Base-by-base conservation (phyloP, 2,888 invertebrate genomes). In the Rhagonycha fulva region DNA sequence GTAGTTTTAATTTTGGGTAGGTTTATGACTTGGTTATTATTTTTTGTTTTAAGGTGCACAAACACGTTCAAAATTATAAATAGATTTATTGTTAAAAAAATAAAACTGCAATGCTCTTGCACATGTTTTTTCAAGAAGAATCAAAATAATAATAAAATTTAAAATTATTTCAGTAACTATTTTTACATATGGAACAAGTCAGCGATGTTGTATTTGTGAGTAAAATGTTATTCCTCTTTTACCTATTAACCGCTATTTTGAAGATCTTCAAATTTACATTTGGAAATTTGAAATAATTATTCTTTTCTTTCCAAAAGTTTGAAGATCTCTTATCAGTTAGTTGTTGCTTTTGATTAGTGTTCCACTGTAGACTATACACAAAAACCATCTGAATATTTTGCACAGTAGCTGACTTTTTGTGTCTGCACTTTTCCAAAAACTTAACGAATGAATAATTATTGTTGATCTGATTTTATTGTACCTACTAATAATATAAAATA, bases 171-270 rank as follows among this genome's bases (percentile, higher is more conserved):
- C 74, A 70, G 74, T 67, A 66, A 61, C 67, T 66, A 24, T 74
- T 74, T 74, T 74, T 70, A 70, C 74, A 74, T 70, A 70, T 24
- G 74, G 74, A 70, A 70, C 74, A 74, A 74, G 70, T 70, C 66
- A 74, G n/a, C 67, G 74, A 67, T 74, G 70, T 70, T 74, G 74
- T 30, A 70, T 12, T 70, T 61, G 74, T 74, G 74, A 74, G 74
- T 74, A 70, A 70, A 26, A 26, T 19, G 19, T 71, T 47, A 47
- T 47, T 7, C n/a, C 7, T 47, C 47, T 7, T 47, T 47, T n/a
- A 9, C n/a, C 47, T n/a, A n/a, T 47, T 47, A 47, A 47, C 47
- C 47, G 5, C 32, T n/a, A n/a, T 2, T n/a, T n/a, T 7, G 7
- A n/a, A 47, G 47, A 47, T 47, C 47, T 47, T 9, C 47, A 47